A percentile compares a stretch with the other conserved stretches of the same genome.
Evolutionary conservation across 1,140 invertebrate species (phyloP).

Genomic region (Archivesica marissinica): DNA sequence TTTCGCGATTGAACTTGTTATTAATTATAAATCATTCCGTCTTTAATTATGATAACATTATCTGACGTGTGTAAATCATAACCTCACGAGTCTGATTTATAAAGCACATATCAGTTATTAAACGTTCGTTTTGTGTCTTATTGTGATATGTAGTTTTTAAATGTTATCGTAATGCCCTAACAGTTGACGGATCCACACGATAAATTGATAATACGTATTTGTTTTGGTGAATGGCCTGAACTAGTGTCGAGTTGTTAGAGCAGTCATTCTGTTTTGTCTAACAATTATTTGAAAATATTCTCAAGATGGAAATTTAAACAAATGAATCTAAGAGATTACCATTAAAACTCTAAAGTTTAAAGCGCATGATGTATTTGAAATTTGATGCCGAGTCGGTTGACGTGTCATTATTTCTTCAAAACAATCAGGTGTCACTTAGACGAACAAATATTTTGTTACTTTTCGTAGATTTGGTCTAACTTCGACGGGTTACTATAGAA

Average conservation of each 20-base stretch:
- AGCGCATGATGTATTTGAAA: constrained; percentile 43
- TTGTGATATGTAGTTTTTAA: background rate
- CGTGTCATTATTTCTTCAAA: constrained; percentile 48
- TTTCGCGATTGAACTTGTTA: too few relatives aligned
- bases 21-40: too few relatives aligned
- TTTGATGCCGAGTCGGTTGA: constrained; percentile 1
- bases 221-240: background rate
- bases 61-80: background rate
- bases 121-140: background rate
- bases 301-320: background rate
- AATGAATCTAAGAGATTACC: background rate
- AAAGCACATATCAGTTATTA: background rate
- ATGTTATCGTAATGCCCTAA: background rate
- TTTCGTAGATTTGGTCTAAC: constrained; percentile 8
- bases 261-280: too few relatives aligned
- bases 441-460: constrained; percentile 48
- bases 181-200: background rate
- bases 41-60: too few relatives aligned
- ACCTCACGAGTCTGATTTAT: background rate
- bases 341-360: background rate
- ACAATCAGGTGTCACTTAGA: constrained; percentile 39
- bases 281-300: too few relatives aligned
- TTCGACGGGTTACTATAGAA: constrained; percentile 17
- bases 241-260: background rate
- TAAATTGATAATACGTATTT: background rate